These are phyloP conservation scores for Sinohyriopsis cumingii DNA, from an alignment of 2,888 invertebrate species.

Conservation along the genomic window DNA sequence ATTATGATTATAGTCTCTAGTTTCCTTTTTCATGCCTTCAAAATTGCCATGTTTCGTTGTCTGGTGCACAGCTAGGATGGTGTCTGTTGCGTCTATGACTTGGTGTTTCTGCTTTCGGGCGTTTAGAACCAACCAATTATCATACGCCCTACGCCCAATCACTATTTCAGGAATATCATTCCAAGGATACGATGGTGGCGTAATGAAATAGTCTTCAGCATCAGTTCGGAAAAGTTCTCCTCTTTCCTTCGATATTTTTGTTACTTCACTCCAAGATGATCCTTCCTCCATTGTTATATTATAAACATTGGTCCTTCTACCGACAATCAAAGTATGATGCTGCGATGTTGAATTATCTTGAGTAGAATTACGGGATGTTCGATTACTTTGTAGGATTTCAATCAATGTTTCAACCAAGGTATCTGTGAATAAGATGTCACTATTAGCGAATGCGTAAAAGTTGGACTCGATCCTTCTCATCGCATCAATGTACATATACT, in stretches of 20 bases:
- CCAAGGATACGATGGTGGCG: slow-evolving; percentile 54
- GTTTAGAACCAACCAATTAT: slow-evolving; percentile 62
- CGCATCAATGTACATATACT: slow-evolving; percentile 57
- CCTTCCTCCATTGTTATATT: slow-evolving; percentile 48
- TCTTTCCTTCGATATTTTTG: slow-evolving; percentile 32
- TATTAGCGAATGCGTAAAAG: slow-evolving; percentile 59
- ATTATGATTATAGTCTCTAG: slow-evolving; percentile 49
- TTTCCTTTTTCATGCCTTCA: slow-evolving; percentile 47
- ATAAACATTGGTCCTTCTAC: slow-evolving; percentile 48
- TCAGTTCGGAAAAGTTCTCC: slow-evolving; percentile 51
- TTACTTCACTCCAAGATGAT: slow-evolving; percentile 29
- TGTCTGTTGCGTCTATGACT: slow-evolving; percentile 55
- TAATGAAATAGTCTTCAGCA: slow-evolving; percentile 62
- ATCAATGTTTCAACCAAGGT: slow-evolving; percentile 40
- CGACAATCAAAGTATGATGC: slow-evolving; percentile 43
- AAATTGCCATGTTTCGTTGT: slow-evolving; percentile 55
- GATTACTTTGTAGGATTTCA: slow-evolving; percentile 9
- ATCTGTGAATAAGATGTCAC: slow-evolving; percentile 58
- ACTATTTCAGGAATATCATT: slow-evolving; percentile 57
- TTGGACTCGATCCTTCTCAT: slow-evolving; percentile 43
- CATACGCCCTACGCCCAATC: slow-evolving; percentile 60
- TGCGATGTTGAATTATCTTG: background rate
- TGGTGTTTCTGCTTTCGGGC: slow-evolving; percentile 38
- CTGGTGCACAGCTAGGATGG: slow-evolving; percentile 58
- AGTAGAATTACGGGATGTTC: too few relatives aligned